These are phyloP conservation scores for Aporophyla nigra DNA, from an alignment of 2,888 invertebrate species.

Conservation along the genomic window DNA sequence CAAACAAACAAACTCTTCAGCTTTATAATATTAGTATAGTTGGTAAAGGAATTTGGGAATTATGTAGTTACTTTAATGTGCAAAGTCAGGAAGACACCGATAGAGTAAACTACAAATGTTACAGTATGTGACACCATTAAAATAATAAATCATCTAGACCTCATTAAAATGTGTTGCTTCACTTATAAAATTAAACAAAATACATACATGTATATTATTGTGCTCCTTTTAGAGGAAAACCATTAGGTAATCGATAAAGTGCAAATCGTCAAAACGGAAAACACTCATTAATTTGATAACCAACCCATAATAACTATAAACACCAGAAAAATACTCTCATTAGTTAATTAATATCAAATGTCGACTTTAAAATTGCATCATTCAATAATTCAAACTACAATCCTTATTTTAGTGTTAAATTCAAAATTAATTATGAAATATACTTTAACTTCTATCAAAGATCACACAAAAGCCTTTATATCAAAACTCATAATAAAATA, in stretches of 20 bases:
- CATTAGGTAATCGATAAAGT: constrained; percentile 11
- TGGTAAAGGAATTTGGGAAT: background rate
- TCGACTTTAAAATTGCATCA: background rate
- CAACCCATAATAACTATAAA: constrained; percentile 13
- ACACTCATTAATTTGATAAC: constrained; percentile 11
- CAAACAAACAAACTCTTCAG: too few relatives aligned
- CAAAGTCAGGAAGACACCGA: background rate
- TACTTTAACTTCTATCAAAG: background rate
- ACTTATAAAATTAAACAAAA: background rate
- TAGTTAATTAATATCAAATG: background rate
- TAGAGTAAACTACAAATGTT: background rate
- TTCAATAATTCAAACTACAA: background rate
- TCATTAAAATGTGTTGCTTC: background rate
- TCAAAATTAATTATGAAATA: background rate
- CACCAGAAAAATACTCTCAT: constrained; percentile 37
- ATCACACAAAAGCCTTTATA: background rate
- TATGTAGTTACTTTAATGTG: background rate
- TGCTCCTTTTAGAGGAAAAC: constrained; percentile 19
- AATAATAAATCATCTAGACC: background rate
- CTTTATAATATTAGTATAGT: too few relatives aligned
- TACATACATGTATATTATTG: background rate
- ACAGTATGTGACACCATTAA: background rate
- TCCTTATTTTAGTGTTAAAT: background rate
- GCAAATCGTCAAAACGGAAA: constrained; percentile 15
- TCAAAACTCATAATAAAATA: background rate